Evolutionary conservation across 1,140 invertebrate species (phyloP), one percentile per base, ranked within the genome.

Genomic region (Sesamia nonagrioides): DNA sequence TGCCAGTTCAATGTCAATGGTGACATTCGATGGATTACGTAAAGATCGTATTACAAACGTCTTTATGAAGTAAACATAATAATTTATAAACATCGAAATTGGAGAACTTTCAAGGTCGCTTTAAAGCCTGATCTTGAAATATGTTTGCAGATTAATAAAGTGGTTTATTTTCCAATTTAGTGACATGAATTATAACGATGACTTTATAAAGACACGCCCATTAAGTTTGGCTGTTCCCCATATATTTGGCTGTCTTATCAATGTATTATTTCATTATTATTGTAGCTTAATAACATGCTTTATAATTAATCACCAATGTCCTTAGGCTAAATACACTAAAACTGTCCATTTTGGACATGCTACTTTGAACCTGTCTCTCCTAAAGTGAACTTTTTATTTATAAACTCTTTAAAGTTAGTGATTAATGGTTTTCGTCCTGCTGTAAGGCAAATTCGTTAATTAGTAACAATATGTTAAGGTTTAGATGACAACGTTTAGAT

Each of bases 361-460:
- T 35, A 18, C n/a, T 35, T 50, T 18, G 45, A 37, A 48, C 72
- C 42, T 63, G 73, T 75, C 73, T 75, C 33, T 52, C 71, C 52
- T 61, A 35, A 75, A 61, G 21, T 15, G 68, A 37, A 50, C 21
- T 74, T 74, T 74, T 74, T 74, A 74, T 74, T 58, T 74, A 74
- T 74, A 60, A 60, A 42, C 71, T 74, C 71, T 60, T 74, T 75
- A 50, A 75, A 75, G 33, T 50, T 42, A 11, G 42, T 75, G 73
- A 75, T 75, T 75, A 75, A 75, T 75, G 42, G 21, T 37, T 15
- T 7, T 61, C 54, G 73, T 75, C 58, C 58, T 48, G 58, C 42
- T 75, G 58, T 61, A 75, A 75, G 42, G 56, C 73, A 75, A 75
- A 61, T 75, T 50, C 58, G 58, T 75, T 75, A 75, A 75, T 75